Evolutionary conservation across 1,140 invertebrate genomes (phyloP), one percentile per base, ranked within the genome.

Genomic region (Megalopta genalis): DNA sequence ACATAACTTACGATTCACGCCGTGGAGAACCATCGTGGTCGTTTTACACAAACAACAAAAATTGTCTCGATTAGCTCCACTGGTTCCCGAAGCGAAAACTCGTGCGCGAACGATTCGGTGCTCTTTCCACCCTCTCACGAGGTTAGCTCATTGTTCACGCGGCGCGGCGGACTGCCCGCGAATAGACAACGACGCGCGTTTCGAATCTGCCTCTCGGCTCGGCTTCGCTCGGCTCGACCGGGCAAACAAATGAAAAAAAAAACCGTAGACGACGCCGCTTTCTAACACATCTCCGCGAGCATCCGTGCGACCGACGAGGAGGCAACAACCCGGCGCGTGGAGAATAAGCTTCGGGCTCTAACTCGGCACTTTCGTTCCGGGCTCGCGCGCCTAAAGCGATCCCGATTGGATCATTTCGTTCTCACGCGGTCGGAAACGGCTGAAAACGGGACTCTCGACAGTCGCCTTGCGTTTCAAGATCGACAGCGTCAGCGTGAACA

Each of bases 1-100:
- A 73, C 74, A 83, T 66, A 86, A 93, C 92, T 93, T 92, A 93
- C 92, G 91, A 87, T 92, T 92, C 68, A 91, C 88, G 85, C 90
- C 91, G 90, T 93, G 92, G 63, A 93, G 90, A 71, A 93, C 92
- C 92, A 93, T 93, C 88, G 87, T 92, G 86, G 62, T 75, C 77
- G 81, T 52, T 72, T 71, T 70, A 80, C 76, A 82, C 10, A 84
- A 80, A 87, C 70, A 80, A 80, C 71, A 78, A 80, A 87, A 85
- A 64, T 57, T 86, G 81, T 86, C 77, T 86, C 73, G 85, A 86
- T 46, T 18, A 74, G 76, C 80, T 78, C 75, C 82, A 84, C 78
- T 79, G 71, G 70, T 73, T 79, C 25, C 63, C 77, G 77, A 74
- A 72, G 69, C 69, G 76, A 78, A 54, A 54, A 79, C 77, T 74